Evolutionary conservation across 2,797 vertebrate species (phyloP).

Genomic region (Fundulus diaphanus): DNA sequence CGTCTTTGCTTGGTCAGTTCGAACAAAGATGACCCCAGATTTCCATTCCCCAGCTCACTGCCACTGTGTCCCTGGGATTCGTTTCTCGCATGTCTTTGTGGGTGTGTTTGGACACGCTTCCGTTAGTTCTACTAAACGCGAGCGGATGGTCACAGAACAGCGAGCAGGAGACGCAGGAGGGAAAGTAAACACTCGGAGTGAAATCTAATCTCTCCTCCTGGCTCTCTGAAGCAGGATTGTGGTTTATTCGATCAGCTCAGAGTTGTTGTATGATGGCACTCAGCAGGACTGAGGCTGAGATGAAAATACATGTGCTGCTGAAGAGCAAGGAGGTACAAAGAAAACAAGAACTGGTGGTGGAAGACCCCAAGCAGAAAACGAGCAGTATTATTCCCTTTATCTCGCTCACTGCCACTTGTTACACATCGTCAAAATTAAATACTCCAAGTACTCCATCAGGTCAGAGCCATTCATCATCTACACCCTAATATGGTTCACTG

Average conservation of each 20-base stretch:
- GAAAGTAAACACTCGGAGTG: conserved; percentile 24
- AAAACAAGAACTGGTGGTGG: neutral
- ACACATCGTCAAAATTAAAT: conserved; percentile 7
- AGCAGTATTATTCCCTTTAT: neutral
- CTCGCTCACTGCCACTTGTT: neutral
- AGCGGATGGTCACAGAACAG: conserved; percentile 38
- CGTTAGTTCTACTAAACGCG: conserved; percentile 29
- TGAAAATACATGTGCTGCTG: neutral
- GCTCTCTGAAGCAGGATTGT: conserved; percentile 39
- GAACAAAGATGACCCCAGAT: conserved; percentile 14
- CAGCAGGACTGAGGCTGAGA: conserved; percentile 14
- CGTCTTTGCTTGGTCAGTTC: conserved; percentile 16
- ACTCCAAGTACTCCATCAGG: neutral
- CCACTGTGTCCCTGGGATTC: neutral
- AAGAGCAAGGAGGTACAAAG: neutral
- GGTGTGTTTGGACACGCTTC: conserved; percentile 18
- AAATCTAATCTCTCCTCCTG: conserved; percentile 40
- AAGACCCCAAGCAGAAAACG: neutral
- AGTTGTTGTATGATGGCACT: conserved; percentile 22
- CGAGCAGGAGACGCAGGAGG: conserved; percentile 27
- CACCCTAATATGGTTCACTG: neutral
- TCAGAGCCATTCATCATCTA: neutral
- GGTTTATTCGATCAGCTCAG: conserved; percentile 45
- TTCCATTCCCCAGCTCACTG: conserved; percentile 48
- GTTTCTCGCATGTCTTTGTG: neutral